These are phyloP conservation scores for Ectropis grisescens DNA, from an alignment of 1,140 invertebrate genomes.

Conservation along the genomic window DNA sequence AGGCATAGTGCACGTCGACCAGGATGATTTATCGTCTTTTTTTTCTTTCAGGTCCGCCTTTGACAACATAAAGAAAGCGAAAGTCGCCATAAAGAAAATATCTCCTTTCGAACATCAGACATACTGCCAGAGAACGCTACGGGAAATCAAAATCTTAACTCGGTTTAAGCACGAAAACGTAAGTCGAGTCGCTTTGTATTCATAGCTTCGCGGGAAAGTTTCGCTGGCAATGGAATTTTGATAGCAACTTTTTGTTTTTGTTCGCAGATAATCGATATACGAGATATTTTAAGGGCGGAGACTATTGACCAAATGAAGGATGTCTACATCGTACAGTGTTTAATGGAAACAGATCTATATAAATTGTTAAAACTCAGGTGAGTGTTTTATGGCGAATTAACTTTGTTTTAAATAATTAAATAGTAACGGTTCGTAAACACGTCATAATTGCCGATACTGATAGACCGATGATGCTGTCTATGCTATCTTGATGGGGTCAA, in stretches of 20 bases:
- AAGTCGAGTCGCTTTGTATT: too few relatives aligned
- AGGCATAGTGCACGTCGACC: conserved; percentile 4
- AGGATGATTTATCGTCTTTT: conserved; percentile 23
- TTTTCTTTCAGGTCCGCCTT: conserved; percentile 82
- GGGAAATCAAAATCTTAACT: conserved; percentile 99
- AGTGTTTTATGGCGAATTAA: too few relatives aligned
- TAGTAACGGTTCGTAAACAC: too few relatives aligned
- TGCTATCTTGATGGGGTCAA: too few relatives aligned
- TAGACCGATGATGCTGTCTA: too few relatives aligned
- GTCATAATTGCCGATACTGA: too few relatives aligned
- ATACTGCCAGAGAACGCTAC: conserved; percentile 97
- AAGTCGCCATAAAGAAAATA: conserved; percentile 99
- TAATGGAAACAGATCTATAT: conserved; percentile 99
- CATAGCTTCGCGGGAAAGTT: too few relatives aligned
- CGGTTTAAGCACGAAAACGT: conserved; percentile 99
- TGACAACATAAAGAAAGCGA: conserved; percentile 92
- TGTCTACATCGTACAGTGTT: conserved; percentile 99
- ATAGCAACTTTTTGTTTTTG: too few relatives aligned
- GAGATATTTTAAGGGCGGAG: conserved; percentile 95
- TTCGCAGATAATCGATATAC: conserved; percentile 98
- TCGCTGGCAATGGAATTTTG: too few relatives aligned
- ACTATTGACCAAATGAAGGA: conserved; percentile 99
- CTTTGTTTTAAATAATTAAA: too few relatives aligned
- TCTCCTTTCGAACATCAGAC: conserved; percentile 99
- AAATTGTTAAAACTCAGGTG: conserved; percentile 99